These are phyloP conservation scores for Pelosia muscerda DNA, from an alignment of 2,888 invertebrate genomes.

Conservation along the genomic window DNA sequence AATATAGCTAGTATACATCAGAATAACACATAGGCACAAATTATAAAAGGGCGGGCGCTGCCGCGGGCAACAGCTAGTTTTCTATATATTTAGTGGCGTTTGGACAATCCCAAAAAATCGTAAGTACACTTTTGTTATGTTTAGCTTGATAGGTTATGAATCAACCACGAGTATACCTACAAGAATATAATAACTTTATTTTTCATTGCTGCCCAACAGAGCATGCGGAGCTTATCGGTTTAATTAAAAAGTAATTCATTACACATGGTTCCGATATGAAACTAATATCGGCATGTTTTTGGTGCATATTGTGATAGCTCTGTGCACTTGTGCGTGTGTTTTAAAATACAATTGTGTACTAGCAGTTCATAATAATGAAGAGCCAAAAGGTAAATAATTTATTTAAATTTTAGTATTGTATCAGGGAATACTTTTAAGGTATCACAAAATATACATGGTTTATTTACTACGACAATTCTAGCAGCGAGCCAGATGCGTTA, in stretches of 20 bases:
- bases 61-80: too few relatives aligned
- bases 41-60: too few relatives aligned
- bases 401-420: neutral
- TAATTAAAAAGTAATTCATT: conserved; percentile 55
- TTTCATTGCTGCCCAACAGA: neutral
- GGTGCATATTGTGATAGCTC: conserved; percentile 40
- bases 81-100: too few relatives aligned
- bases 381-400: conserved; percentile 4
- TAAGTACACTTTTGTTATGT: too few relatives aligned
- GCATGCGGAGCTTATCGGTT: conserved; percentile 54
- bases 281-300: conserved; percentile 63
- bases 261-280: conserved; percentile 52
- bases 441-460: too few relatives aligned
- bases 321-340: conserved; percentile 21
- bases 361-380: neutral
- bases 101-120: too few relatives aligned
- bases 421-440: neutral
- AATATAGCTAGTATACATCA: too few relatives aligned
- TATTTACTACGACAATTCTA: too few relatives aligned
- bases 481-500: too few relatives aligned
- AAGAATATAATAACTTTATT: neutral
- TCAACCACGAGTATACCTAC: neutral
- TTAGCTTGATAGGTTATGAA: too few relatives aligned
- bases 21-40: too few relatives aligned
- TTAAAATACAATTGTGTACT: neutral